Base-by-base conservation (phyloP, 2,888 invertebrate species). In the Lampropteryx suffumata region DNA sequence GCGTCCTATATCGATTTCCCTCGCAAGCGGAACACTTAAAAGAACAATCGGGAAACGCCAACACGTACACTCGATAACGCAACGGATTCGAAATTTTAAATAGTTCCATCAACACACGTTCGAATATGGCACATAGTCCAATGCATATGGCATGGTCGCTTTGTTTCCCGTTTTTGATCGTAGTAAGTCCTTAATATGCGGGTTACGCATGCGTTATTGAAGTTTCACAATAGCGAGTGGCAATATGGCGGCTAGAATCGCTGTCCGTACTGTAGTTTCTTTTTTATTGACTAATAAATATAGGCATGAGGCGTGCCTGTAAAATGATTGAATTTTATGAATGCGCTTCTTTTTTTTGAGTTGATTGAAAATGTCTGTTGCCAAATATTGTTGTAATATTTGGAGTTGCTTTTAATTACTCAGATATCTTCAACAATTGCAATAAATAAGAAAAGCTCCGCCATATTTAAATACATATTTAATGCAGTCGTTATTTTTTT, bases 21-120 rank as follows among this genome's bases (percentile, higher is more conserved):
- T 55, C 47, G 46, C 37, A 29, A 32, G 47, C 51, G 45, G 56
- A 53, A 51, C 51, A 46, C 51, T 57, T 64, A 69, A 75, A 78
- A 81, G 79, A 79, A 85, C 87, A 85, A 86, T 86, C 82, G 82
- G 79, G 79, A 83, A 85, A 84, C 79, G 82, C 81, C 81, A 80
- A 79, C 88, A 86, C 87, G 88, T 87, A 77, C 71, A 75, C 64
- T 73, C 89, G 84, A 87, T 88, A 89, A 87, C 85, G 84, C 82
- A 87, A 89, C 89, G 88, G 85, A 87, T 88, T 88, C 89, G 82
- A 89, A 88, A 89, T 89, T 88, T 88, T 86, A 90, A 90, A 89
- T 88, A 90, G 87, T 88, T 44, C 50, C 50, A 81, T 82, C 84
- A 85, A 79, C 66, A 36, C 35, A 35, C 71, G 71, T 75, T 79